Evolutionary conservation across 1,140 invertebrate species (phyloP), one percentile per base, ranked within the genome.

Genomic region (Drosophila obscura): DNA sequence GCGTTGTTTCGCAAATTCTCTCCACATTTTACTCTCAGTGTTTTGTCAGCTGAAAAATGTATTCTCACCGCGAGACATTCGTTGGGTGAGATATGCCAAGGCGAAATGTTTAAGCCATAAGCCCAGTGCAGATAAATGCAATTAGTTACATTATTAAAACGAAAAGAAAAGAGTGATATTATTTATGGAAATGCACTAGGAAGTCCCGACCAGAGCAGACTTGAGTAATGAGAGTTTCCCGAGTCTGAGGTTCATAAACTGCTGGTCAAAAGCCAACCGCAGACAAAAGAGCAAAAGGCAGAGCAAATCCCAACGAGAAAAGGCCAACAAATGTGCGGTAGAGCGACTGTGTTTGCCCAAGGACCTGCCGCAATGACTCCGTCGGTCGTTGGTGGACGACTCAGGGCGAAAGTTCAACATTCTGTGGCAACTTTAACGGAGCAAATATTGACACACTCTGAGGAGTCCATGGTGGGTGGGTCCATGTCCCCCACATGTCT

Each of bases 1-100:
- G 81, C 81, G 80, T 87, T 85, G 82, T 87, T 81, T 85, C 72
- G 82, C 81, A 87, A 65, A 78, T 83, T 72, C 46, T 35, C 49
- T 50, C 2, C 4, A 4, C 22, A 24, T 24, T 24, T 24, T 24
- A 4, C 22, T 2, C 22, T 24, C 22, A 24, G 46, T 73, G 69
- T 73, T 73, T 64, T 64, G 51, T 43, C 71, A 73, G 71, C 71
- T 73, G 71, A 73, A 46, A 73, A 73, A 64, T 69, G 57, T 69
- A 69, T 68, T 69, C 66, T 19, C 31, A 13, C 11, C 35, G 67
- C 64, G 45, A 50, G 35, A 65, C 19, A 19, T 28, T 48, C 43
- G 13, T 28, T 9, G 8, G 13, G 19, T 19, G 19, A 19, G 19
- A 19, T 1, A 1, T 16, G 28, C 15, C 44, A 50, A 55, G 52